These are phyloP conservation scores for Euphydryas editha DNA, from an alignment of 2,888 invertebrate species.

Conservation along the genomic window DNA sequence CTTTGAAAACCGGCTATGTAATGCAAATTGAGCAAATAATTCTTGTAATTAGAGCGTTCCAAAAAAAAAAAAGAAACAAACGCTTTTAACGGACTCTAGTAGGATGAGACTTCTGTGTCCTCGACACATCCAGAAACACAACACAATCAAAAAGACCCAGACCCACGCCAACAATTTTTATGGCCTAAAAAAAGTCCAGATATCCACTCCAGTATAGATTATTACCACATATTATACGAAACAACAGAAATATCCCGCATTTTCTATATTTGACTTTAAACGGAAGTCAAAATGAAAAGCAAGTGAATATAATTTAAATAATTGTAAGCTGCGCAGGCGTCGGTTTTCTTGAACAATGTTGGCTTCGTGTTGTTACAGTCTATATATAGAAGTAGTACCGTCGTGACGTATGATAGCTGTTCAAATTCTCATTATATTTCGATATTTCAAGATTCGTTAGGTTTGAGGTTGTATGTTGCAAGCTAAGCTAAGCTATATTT, in stretches of 20 bases:
- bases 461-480: not conserved
- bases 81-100: too few relatives aligned
- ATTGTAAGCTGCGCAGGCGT: slow-evolving; percentile 1
- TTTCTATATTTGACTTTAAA: not conserved
- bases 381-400: not conserved
- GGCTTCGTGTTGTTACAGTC: not conserved
- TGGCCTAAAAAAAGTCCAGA: too few relatives aligned
- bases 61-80: too few relatives aligned
- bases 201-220: too few relatives aligned
- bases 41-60: too few relatives aligned
- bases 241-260: not conserved
- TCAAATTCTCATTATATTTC: slow-evolving; percentile 1
- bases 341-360: not conserved
- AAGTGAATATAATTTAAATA: not conserved
- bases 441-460: not conserved
- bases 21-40: too few relatives aligned
- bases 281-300: not conserved
- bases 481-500: not conserved
- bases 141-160: too few relatives aligned
- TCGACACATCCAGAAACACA: too few relatives aligned
- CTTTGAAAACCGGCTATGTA: too few relatives aligned
- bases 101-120: too few relatives aligned
- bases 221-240: not conserved
- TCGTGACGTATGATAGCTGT: slow-evolving; percentile 5
- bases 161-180: too few relatives aligned